Base-by-base conservation (phyloP, 2,888 invertebrate genomes). In the Venustoraphidia nigricollis region DNA sequence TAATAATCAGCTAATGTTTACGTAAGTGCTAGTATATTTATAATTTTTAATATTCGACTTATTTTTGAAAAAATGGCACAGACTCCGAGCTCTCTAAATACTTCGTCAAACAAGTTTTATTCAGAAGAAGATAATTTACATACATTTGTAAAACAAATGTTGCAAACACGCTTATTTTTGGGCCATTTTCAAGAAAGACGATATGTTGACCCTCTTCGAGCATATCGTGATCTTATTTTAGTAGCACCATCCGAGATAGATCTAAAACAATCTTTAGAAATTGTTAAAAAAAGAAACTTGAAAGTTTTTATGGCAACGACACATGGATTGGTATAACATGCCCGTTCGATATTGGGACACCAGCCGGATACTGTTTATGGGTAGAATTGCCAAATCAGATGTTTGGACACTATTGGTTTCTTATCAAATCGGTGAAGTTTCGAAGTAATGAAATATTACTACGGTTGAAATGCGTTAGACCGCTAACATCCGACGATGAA, bases 401-500 rank as follows among this genome's bases (percentile, higher is more conserved):
- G 0, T 76, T 81, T 55, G 81, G 81, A 1, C 69, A 70, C n/a
- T 80, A 79, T 58, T 81, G 78, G 79, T 82, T 79, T 59, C 73
- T 73, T 65, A 73, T 83, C 2, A 76, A 70, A 61, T 69, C 68
- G 47, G 57, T 82, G 4, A 73, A 72, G 50, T 79, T 79, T 55
- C 67, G 71, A 51, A 63, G 69, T 14, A 66, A 71, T 44, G 80
- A 81, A 69, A 64, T 79, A 10, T 66, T 75, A 50, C 58, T 81
- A n/a, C 67, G 70, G 53, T 53, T 83, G 8, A 77, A 78, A 62
- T 70, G 73, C 54, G 54, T 81, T 41, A 69, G 79, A 50, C 65
- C 73, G 36, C 70, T 77, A 47, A 66, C 73, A 34, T 11, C 41
- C 8, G 36, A 27, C 10, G 44, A 44, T n/a, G 40, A 51, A 35